Base-by-base conservation (phyloP, 1,140 invertebrate species). In the Palaemon carinicauda region DNA sequence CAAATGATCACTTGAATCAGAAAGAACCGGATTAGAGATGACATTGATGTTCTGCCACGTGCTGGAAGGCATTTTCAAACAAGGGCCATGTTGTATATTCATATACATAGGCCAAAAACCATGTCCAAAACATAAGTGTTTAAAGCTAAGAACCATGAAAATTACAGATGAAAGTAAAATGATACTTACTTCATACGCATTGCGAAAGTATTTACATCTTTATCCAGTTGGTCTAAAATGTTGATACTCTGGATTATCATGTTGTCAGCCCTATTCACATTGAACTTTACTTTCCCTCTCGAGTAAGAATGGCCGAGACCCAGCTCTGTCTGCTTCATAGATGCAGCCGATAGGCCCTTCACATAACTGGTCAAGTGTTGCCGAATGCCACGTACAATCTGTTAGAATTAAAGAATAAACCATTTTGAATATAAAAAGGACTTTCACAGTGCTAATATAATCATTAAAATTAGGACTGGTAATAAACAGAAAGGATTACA, bases 221-320 rank as follows among this genome's bases (percentile, higher is more conserved):
- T 99, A 91, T 99, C 99, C 15, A 99, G 91, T 92, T 99, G 98
- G 93, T 99, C 99, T 53, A 99, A 92, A 10, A 99, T 91, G 17
- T 96, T 96, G 90, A 99, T 99, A 79, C 96, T 97, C 91, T 99
- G 99, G 90, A 99, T 99, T 77, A 99, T 99, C 98, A 99, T 99
- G 92, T 99, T 99, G 92, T 99, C 99, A 0, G 96, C 97, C 90
- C 98, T 93, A 92, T 99, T 96, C 0, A 99, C 97, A 92, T 99
- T 99, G 92, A 99, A 99, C 93, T 99, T 99, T 15, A 99, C 97
- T 92, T 98, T 96, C 10, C 96, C 95, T 90, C 98, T 93, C 0
- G 98, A 99, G 92, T 99, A 99, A 87, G 97, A 97, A 91, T 99
- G 98, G 2, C 98, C 98, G n/a, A 99, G 93, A 92, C 98, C 98